Base-by-base conservation (phyloP, 2,113 vertebrate species). In the Typhlomys cinereus region DNA sequence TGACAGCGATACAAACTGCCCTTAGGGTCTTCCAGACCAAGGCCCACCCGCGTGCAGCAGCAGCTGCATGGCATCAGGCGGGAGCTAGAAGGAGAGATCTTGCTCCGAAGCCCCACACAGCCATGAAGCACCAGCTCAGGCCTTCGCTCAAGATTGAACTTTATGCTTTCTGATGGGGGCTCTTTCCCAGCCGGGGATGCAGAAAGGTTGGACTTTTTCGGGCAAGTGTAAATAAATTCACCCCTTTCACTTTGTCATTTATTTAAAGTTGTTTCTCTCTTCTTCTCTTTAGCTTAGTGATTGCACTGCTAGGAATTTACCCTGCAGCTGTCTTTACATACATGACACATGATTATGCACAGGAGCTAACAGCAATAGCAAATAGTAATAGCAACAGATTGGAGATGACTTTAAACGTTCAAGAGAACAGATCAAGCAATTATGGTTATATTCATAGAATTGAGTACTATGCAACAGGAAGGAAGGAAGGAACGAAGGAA, bases 141-240 rank as follows among this genome's bases (percentile, higher is more conserved):
- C 74, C 78, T 66, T 64, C 27, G 0, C 59, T 74, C 88, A 64
- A 91, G 44, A 18, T 88, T 44, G 64, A 82, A 83, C 46, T 88
- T 88, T 2, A 88, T 50, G 57, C 25, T n/a, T 74, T 57, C 59
- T 7, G 31, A 0, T 6, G 25, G 92, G 75, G 18, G 25, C 44
- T 34, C 57, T 7, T 81, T 85, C 84, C 25, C 59, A 80, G 23
- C 36, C 79, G 29, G 18, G 48, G 78, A 66, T 27, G 39, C 36
- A 89, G 41, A 93, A 50, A 50, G 20, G 17, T 2, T 89, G n/a
- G 52, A 57, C 46, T 83, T 79, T 86, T 86, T 54, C 46, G 70
- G 46, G 41, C 75, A 88, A 36, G 78, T 71, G 71, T 44, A 84
- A 95, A 91, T 48, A 90, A 34, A 84, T 52, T 71, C 76, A 84